Conservation (phyloP, 2,888 invertebrate species). For the Griposia aprilina region DNA sequence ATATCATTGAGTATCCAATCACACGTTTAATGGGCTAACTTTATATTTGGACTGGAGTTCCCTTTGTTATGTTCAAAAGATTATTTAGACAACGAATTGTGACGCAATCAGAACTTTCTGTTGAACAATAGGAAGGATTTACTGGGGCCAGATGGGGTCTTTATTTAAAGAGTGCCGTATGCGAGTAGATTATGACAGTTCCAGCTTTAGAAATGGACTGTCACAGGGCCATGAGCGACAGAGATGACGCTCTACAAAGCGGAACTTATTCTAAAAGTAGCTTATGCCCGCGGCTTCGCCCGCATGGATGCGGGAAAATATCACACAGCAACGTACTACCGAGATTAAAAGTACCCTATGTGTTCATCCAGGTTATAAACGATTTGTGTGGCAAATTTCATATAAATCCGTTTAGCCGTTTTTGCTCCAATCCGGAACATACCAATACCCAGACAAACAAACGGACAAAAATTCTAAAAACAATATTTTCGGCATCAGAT, state of each 20-base stretch:
- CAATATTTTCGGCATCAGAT: too few relatives aligned
- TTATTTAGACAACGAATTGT: constrained; percentile 64
- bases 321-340: neutral
- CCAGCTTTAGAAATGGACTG: neutral
- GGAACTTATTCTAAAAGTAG: neutral
- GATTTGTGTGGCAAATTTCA: too few relatives aligned
- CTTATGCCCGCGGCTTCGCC: neutral
- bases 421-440: too few relatives aligned
- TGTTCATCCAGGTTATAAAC: too few relatives aligned
- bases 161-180: constrained; percentile 37
- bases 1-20: constrained; percentile 69
- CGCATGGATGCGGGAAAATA: neutral
- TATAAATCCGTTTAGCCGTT: too few relatives aligned
- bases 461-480: too few relatives aligned
- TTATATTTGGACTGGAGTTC: constrained; percentile 63
- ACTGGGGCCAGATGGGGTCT: constrained; percentile 32
- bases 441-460: too few relatives aligned
- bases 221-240: neutral
- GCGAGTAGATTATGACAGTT: constrained; percentile 9
- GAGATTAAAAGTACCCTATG: neutral
- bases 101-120: constrained; percentile 59
- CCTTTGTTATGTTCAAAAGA: constrained; percentile 65
- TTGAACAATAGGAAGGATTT: constrained; percentile 63
- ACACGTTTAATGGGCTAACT: constrained; percentile 66
- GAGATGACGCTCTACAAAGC: neutral